phyloP scores from a whole-genome alignment of 2,113 vertebrate genomes.

The Antigone vipio region DNA sequence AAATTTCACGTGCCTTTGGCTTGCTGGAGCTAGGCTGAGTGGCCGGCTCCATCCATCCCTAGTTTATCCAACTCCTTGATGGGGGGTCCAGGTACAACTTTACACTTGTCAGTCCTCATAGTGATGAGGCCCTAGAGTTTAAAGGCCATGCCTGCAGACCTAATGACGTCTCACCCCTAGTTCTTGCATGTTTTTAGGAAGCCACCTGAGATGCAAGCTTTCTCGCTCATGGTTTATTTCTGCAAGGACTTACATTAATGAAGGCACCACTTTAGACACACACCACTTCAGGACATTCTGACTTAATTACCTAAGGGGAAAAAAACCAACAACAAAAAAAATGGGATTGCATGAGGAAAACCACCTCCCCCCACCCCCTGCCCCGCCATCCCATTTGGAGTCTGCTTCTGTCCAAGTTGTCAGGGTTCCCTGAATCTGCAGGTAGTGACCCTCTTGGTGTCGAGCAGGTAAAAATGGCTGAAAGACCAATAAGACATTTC shows the following conservation, averaged over 20 bases:
- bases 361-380: no score
- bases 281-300: background rate
- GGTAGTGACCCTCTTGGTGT: background rate
- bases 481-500: background rate
- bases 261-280: background rate
- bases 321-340: background rate
- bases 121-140: accelerated
- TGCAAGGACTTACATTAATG: background rate
- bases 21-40: background rate
- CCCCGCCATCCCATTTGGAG: background rate
- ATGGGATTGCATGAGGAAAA: background rate
- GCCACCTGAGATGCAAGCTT: background rate
- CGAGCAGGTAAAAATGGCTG: background rate
- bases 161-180: background rate
- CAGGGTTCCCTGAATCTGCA: background rate
- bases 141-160: background rate
- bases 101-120: background rate
- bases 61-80: background rate
- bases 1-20: accelerated
- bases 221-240: background rate
- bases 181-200: background rate
- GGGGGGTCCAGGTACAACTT: background rate
- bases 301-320: background rate
- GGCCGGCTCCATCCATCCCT: background rate
- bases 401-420: background rate